These are phyloP conservation scores for Scaptomyza tumidula DNA, from an alignment of 2,888 invertebrate species.

Conservation along the genomic window DNA sequence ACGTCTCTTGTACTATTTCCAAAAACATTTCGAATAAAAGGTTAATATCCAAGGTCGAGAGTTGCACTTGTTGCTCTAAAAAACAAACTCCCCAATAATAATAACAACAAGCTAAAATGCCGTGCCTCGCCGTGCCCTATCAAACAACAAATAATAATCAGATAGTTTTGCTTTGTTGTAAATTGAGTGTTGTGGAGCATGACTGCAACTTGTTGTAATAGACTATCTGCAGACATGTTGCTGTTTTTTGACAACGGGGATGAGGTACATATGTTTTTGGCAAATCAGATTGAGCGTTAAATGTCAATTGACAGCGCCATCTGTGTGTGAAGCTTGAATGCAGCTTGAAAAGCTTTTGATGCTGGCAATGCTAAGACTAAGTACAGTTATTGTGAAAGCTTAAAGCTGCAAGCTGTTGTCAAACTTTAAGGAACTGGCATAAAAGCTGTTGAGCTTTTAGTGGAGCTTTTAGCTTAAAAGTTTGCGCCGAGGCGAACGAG, in stretches of 20 bases:
- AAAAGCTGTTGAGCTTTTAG: neutral
- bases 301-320: slow-evolving; percentile 7
- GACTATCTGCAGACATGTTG: neutral
- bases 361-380: neutral
- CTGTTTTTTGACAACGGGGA: neutral
- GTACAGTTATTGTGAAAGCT: neutral
- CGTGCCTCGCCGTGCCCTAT: slow-evolving; percentile 17
- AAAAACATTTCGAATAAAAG: too few relatives aligned
- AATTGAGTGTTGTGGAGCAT: slow-evolving; percentile 15
- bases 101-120: neutral
- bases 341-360: neutral
- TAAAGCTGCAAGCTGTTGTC: neutral
- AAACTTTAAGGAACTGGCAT: neutral
- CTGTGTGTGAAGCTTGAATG: slow-evolving; percentile 13
- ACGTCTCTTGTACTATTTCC: too few relatives aligned
- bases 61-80: neutral
- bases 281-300: neutral
- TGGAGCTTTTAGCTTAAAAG: neutral
- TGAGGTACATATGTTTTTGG: too few relatives aligned
- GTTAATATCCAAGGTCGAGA: slow-evolving; percentile 7
- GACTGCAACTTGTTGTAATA: neutral
- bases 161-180: neutral
- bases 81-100: neutral
- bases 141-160: slow-evolving; percentile 1
- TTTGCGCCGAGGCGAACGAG: neutral